These are phyloP conservation scores for Halyomorpha halys DNA, from an alignment of 1,140 invertebrate species.

Conservation along the genomic window DNA sequence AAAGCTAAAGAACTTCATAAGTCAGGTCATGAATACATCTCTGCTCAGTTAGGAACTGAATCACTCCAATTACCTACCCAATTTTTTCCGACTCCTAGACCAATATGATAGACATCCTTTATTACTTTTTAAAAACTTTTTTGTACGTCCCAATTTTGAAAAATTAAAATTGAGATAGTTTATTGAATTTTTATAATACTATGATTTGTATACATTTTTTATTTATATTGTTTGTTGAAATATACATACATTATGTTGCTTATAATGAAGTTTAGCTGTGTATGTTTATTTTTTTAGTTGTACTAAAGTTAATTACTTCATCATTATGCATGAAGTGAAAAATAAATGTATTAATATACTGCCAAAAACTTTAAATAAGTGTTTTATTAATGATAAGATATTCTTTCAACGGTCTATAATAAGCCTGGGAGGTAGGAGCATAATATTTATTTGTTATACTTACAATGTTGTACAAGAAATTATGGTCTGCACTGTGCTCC, in stretches of 20 bases:
- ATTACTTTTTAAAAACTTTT: background rate
- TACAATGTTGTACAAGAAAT: no score
- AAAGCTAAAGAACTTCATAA: slow-evolving; percentile 15
- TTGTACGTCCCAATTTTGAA: background rate
- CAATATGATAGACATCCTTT: background rate
- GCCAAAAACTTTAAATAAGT: no score
- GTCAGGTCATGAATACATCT: background rate
- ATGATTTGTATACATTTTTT: background rate
- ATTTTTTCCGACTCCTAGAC: slow-evolving; percentile 13
- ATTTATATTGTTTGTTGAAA: no score
- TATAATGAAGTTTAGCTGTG: background rate
- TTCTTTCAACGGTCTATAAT: no score
- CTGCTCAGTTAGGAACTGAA: background rate
- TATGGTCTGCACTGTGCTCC: no score
- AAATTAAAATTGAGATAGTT: background rate
- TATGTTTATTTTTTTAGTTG: background rate
- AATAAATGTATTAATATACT: no score
- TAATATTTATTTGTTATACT: no score
- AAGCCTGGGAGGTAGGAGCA: no score
- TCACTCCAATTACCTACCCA: background rate
- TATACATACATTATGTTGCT: no score
- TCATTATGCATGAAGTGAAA: no score
- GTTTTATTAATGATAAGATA: no score
- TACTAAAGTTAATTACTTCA: background rate
- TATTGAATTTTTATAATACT: background rate